These are phyloP conservation scores for Nudaria mundana DNA, from an alignment of 2,888 invertebrate species.

Conservation along the genomic window DNA sequence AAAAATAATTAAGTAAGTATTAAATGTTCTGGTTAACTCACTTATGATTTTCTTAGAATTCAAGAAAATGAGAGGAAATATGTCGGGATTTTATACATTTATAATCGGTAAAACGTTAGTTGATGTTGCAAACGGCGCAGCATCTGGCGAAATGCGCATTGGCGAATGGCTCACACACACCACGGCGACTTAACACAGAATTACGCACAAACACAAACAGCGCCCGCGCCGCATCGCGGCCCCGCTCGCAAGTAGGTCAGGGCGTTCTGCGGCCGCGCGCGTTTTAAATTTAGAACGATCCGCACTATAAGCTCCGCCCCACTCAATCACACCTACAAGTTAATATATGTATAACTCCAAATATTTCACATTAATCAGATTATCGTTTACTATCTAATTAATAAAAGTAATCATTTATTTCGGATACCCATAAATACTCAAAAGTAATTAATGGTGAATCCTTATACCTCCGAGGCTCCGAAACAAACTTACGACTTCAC, in stretches of 20 bases:
- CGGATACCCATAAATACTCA: no score
- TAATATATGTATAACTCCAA: no score
- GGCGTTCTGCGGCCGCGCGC: slow-evolving; percentile 78
- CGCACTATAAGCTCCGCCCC: slow-evolving; percentile 75
- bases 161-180: slow-evolving; percentile 71
- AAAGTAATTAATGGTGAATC: no score
- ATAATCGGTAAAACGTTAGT: slow-evolving; percentile 43
- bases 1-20: no score
- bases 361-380: slow-evolving; percentile 50
- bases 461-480: no score
- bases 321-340: slow-evolving; percentile 64
- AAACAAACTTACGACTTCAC: no score
- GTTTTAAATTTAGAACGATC: slow-evolving; percentile 80
- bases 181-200: slow-evolving; percentile 41
- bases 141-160: slow-evolving; percentile 77
- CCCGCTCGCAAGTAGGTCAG: slow-evolving; percentile 80
- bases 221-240: slow-evolving; percentile 79
- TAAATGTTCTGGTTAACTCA: no score
- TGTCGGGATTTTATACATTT: slow-evolving; percentile 19
- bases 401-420: no score
- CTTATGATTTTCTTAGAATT: no score
- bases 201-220: slow-evolving; percentile 60
- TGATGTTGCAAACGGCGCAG: slow-evolving; percentile 70
- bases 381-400: no score
- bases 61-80: no score